These are phyloP conservation scores for Lordiphosa stackelbergi DNA, from an alignment of 1,140 invertebrate genomes.

Conservation along the genomic window DNA sequence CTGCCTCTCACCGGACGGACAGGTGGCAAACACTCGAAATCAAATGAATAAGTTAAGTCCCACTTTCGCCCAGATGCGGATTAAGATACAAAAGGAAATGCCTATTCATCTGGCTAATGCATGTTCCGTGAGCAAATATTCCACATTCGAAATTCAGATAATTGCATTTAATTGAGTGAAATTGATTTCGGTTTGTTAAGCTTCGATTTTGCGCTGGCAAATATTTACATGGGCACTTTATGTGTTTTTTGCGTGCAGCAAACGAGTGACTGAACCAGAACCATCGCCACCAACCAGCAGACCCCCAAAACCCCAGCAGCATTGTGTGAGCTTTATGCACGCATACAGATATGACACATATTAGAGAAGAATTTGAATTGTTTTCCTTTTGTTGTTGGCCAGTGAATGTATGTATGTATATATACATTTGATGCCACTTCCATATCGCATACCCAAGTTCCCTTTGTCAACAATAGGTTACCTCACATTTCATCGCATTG, in stretches of 20 bases:
- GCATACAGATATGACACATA: slow-evolving; percentile 21
- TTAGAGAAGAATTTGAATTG: slow-evolving; percentile 46
- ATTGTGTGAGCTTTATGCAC: slow-evolving; percentile 35
- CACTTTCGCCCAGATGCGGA: slow-evolving; percentile 8
- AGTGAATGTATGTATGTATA: slow-evolving; percentile 8
- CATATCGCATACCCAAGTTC: background rate
- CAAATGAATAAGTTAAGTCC: slow-evolving; percentile 41
- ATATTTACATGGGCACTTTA: slow-evolving; percentile 26
- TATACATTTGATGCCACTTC: slow-evolving; percentile 3
- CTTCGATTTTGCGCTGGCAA: slow-evolving; percentile 31
- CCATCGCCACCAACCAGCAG: slow-evolving; percentile 1
- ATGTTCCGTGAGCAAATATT: slow-evolving; percentile 50
- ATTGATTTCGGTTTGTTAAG: slow-evolving; percentile 61
- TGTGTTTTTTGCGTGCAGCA: slow-evolving; percentile 39
- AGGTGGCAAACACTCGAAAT: slow-evolving; percentile 50
- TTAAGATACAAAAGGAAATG: slow-evolving; percentile 17
- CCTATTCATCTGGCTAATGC: slow-evolving; percentile 37
- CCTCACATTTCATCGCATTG: slow-evolving; percentile 34
- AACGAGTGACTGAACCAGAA: slow-evolving; percentile 32
- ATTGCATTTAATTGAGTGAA: slow-evolving; percentile 69
- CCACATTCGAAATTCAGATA: slow-evolving; percentile 39
- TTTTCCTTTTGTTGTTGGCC: slow-evolving; percentile 55
- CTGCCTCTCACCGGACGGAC: slow-evolving; percentile 24
- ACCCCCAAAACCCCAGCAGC: slow-evolving; percentile 13
- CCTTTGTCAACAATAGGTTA: slow-evolving; percentile 40